Evolutionary conservation across 2,797 vertebrate species (phyloP).

Genomic region (Nannoperca australis): DNA sequence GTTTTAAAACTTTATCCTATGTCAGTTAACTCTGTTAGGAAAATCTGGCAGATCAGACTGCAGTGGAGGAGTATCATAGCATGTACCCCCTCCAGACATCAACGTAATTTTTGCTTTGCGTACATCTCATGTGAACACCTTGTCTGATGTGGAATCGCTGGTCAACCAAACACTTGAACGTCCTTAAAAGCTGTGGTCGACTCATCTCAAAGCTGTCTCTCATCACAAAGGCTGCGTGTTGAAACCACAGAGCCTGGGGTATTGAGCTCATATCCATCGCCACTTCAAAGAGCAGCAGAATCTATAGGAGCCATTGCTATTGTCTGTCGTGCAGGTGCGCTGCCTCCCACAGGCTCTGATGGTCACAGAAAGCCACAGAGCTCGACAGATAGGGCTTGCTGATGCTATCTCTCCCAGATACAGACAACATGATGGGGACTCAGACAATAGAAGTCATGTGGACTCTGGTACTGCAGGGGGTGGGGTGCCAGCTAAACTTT

Average conservation of each 20-base stretch:
- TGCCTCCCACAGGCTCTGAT: slow-evolving; percentile 64
- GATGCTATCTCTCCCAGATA: slow-evolving; percentile 79
- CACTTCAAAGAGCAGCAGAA: slow-evolving; percentile 82
- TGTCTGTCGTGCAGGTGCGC: slow-evolving; percentile 84
- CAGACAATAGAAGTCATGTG: slow-evolving; percentile 73
- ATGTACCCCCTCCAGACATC: slow-evolving; percentile 3
- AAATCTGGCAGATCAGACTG: slow-evolving; percentile 19
- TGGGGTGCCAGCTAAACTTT: slow-evolving; percentile 24
- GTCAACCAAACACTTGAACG: slow-evolving; percentile 71
- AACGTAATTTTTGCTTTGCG: slow-evolving; percentile 24
- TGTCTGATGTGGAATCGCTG: slow-evolving; percentile 61
- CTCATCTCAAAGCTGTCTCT: slow-evolving; percentile 62
- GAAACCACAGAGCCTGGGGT: slow-evolving; percentile 70
- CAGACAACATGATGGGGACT: slow-evolving; percentile 62
- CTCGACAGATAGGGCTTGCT: slow-evolving; percentile 48
- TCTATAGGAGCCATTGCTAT: slow-evolving; percentile 71
- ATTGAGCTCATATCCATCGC: slow-evolving; percentile 72
- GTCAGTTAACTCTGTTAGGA: slow-evolving; percentile 51
- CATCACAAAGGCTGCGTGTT: slow-evolving; percentile 61
- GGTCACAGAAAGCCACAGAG: slow-evolving; percentile 60
- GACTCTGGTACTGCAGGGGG: slow-evolving; percentile 32
- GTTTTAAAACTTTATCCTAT: slow-evolving; percentile 59
- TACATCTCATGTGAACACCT: slow-evolving; percentile 37
- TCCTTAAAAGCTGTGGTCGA: slow-evolving; percentile 62
- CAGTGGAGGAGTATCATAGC: neutral